Evolutionary conservation across 2,797 vertebrate genomes (phyloP).

Genomic region (Ataeniobius toweri): DNA sequence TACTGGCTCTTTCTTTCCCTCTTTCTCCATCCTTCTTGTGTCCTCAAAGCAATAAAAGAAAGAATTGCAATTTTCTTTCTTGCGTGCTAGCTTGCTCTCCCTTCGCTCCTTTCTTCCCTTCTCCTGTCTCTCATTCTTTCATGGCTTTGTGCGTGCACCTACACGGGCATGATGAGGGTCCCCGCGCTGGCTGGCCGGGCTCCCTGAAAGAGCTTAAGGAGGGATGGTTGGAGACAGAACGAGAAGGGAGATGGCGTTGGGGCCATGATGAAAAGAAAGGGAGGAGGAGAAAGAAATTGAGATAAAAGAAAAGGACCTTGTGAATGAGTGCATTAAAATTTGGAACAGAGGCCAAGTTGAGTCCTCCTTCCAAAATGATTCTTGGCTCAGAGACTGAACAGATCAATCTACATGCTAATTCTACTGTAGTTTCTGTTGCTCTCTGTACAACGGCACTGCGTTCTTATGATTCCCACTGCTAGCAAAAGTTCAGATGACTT

Average conservation of each 20-base stretch:
- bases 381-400: slow-evolving; percentile 44
- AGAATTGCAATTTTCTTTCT: slow-evolving; percentile 82
- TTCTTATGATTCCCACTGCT: slow-evolving; percentile 18
- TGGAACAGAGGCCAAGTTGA: slow-evolving; percentile 52
- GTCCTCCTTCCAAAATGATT: slow-evolving; percentile 46
- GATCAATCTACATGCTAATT: slow-evolving; percentile 65
- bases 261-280: slow-evolving; percentile 60
- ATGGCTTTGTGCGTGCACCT: slow-evolving; percentile 78
- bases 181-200: slow-evolving; percentile 64
- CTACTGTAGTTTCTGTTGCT: slow-evolving; percentile 56
- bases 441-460: slow-evolving; percentile 22
- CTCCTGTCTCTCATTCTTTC: slow-evolving; percentile 71
- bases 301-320: slow-evolving; percentile 60
- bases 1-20: slow-evolving; percentile 84
- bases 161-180: slow-evolving; percentile 79
- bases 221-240: slow-evolving; percentile 51
- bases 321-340: slow-evolving; percentile 69
- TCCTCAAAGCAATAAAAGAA: slow-evolving; percentile 76
- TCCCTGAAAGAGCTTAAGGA: slow-evolving; percentile 71
- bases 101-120: slow-evolving; percentile 65
- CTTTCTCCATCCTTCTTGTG: slow-evolving; percentile 77
- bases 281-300: slow-evolving; percentile 67
- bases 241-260: slow-evolving; percentile 50
- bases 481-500: slow-evolving; percentile 6
- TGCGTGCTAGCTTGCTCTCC: slow-evolving; percentile 63